Conservation (phyloP, 2,888 invertebrate species). For the Lithodes maja region DNA sequence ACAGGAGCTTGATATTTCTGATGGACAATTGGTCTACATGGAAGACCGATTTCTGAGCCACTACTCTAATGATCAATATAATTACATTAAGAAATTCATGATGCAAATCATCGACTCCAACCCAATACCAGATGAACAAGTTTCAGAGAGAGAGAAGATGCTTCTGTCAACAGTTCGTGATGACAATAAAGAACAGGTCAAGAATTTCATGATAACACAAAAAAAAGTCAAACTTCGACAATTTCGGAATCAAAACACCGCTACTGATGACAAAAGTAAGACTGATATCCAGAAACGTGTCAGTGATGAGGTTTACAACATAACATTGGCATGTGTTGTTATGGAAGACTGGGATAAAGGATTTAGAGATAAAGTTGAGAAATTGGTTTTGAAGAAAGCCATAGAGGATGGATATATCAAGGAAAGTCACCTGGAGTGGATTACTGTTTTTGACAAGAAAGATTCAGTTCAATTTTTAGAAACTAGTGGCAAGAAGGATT, state of each 20-base stretch:
- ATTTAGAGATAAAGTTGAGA: slow-evolving; percentile 22
- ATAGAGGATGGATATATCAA: slow-evolving; percentile 28
- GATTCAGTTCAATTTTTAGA: not conserved
- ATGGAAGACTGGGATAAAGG: slow-evolving; percentile 27
- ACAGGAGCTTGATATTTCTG: slow-evolving; percentile 4
- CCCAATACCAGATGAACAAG: not conserved
- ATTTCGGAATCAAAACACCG: not conserved
- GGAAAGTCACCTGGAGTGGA: slow-evolving; percentile 36
- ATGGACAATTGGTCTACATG: slow-evolving; percentile 33
- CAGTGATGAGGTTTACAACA: slow-evolving; percentile 15
- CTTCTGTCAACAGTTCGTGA: slow-evolving; percentile 14
- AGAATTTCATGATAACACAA: not conserved
- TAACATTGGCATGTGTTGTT: not conserved
- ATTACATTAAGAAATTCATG: slow-evolving; percentile 5
- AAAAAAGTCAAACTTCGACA: not conserved
- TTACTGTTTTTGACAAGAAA: slow-evolving; percentile 15
- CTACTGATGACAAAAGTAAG: not conserved
- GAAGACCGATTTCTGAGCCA: slow-evolving; percentile 30
- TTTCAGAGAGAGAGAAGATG: slow-evolving; percentile 29
- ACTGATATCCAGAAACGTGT: slow-evolving; percentile 6
- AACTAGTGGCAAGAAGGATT: not conserved
- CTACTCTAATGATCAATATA: slow-evolving; percentile 12
- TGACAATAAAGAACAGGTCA: not conserved
- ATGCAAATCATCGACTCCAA: not conserved
- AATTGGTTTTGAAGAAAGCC: slow-evolving; percentile 29